Conservation (phyloP, 1,140 invertebrate species). For the Ceratosolen fusciceps region DNA sequence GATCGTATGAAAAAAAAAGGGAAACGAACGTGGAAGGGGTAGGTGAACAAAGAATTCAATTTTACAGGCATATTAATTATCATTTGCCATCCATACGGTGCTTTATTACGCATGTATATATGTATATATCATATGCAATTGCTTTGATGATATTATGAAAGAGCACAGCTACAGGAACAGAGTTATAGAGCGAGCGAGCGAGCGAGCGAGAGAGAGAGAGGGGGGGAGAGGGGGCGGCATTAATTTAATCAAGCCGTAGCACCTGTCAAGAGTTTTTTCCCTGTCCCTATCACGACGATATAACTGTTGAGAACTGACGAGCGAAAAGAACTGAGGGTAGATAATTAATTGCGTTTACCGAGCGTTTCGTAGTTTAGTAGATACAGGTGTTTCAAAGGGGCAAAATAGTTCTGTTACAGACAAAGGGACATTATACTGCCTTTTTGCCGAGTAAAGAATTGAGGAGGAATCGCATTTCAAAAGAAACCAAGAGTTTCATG, state of each 20-base stretch:
- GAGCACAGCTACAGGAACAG: too few species aligned
- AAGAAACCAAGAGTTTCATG: not conserved
- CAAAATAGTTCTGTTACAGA: not conserved
- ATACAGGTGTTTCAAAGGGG: constrained; percentile 25
- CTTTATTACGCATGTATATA: too few species aligned
- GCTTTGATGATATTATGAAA: not conserved
- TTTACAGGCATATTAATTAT: too few species aligned
- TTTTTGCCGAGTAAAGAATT: constrained; percentile 9
- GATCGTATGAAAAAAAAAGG: too few species aligned
- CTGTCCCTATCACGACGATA: not conserved
- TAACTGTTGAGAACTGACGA: not conserved
- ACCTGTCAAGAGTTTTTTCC: constrained; percentile 22
- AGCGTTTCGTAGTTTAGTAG: not conserved
- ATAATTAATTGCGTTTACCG: constrained; percentile 33
- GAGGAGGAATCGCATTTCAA: not conserved
- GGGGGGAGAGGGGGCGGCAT: not conserved
- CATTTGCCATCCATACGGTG: not conserved
- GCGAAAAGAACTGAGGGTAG: constrained; percentile 1
- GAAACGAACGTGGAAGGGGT: too few species aligned
- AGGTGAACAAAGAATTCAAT: too few species aligned
- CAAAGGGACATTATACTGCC: not conserved
- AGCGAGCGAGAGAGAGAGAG: not conserved
- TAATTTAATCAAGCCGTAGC: constrained; percentile 33
- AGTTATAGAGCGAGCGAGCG: too few species aligned
- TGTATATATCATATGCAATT: not conserved